Evolutionary conservation across 2,888 invertebrate genomes (phyloP).

Genomic region (Cheilosia grossa): DNA sequence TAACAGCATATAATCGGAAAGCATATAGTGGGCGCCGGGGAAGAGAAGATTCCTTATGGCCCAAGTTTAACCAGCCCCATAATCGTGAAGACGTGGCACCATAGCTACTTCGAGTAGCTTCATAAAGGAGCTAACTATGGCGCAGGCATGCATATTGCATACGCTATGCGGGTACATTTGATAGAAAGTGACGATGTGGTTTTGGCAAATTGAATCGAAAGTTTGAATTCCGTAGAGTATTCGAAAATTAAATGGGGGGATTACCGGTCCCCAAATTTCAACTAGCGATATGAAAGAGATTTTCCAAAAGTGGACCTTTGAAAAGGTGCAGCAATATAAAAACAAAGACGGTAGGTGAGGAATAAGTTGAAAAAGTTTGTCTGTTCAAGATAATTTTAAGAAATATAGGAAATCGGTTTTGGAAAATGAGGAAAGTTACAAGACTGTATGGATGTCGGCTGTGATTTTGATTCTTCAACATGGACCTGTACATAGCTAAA

Average conservation of each 20-base stretch:
- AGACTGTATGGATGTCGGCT: too few species aligned
- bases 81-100: slow-evolving; percentile 59
- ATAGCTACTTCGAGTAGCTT: slow-evolving; percentile 24
- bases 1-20: slow-evolving; percentile 28
- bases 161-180: not conserved
- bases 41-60: slow-evolving; percentile 5
- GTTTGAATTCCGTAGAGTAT: slow-evolving; percentile 34
- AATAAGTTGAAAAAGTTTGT: too few species aligned
- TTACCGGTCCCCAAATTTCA: not conserved
- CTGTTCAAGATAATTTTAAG: too few species aligned
- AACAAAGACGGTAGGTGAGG: not conserved
- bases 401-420: too few species aligned
- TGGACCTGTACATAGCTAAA: too few species aligned
- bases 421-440: too few species aligned
- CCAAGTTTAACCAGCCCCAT: slow-evolving; percentile 57
- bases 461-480: too few species aligned
- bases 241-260: slow-evolving; percentile 3
- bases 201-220: slow-evolving; percentile 54
- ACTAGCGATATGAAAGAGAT: not conserved
- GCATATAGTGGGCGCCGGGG: slow-evolving; percentile 3
- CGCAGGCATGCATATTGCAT: slow-evolving; percentile 28
- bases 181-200: slow-evolving; percentile 24
- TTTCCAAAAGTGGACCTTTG: slow-evolving; percentile 2
- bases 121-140: slow-evolving; percentile 58
- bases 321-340: not conserved